These are phyloP conservation scores for Callaeas wilsoni DNA, from an alignment of 2,113 vertebrate species.

Conservation along the genomic window DNA sequence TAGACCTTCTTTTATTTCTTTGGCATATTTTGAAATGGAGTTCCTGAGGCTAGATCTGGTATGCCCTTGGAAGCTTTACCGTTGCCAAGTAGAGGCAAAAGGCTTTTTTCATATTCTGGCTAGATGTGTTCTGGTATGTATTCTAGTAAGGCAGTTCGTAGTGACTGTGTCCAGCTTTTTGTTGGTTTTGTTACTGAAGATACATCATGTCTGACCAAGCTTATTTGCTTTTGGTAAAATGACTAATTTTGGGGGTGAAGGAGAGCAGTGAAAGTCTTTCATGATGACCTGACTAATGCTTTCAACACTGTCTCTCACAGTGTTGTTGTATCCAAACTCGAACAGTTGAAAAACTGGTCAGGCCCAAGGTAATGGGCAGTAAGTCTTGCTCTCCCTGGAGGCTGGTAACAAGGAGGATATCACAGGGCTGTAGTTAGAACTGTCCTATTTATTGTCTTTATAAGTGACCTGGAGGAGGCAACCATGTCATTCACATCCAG, in stretches of 20 bases:
- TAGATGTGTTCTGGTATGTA: neutral
- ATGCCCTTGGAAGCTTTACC: neutral
- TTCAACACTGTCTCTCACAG: neutral
- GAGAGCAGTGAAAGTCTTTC: neutral
- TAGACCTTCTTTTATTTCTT: neutral
- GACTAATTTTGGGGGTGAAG: neutral
- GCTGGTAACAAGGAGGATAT: neutral
- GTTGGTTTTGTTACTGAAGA: neutral
- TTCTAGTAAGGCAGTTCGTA: neutral
- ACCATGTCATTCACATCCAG: neutral
- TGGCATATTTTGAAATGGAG: accelerated
- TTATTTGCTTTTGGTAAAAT: neutral
- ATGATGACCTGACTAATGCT: neutral
- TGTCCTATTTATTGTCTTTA: neutral
- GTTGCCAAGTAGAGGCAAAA: neutral
- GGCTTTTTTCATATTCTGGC: neutral
- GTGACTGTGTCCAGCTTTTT: neutral
- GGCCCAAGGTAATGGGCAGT: neutral
- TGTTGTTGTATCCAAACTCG: neutral
- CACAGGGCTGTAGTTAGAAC: neutral
- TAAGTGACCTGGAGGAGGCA: neutral
- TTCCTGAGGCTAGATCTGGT: neutral
- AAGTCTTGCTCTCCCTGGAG: neutral
- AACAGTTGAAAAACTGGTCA: neutral
- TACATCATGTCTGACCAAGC: neutral